These are phyloP conservation scores for Drosophila elegans DNA, from an alignment of 1,140 invertebrate species.

Conservation along the genomic window DNA sequence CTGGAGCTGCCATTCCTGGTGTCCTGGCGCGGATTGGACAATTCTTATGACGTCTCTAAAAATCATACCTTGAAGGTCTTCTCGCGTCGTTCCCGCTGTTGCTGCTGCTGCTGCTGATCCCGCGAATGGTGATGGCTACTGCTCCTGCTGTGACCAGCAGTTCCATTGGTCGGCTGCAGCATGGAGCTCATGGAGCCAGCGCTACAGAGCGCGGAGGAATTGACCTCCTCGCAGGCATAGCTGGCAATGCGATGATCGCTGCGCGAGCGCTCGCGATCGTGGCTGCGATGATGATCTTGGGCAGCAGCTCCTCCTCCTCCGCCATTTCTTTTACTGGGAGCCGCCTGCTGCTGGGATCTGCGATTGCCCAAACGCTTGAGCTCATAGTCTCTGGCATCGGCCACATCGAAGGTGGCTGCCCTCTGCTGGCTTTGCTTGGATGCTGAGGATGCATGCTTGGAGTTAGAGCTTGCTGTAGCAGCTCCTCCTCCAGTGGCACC, in stretches of 20 bases:
- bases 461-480: not conserved
- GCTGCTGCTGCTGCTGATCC: constrained; percentile 52
- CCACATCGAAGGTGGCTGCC: constrained; percentile 77
- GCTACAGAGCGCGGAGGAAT: constrained; percentile 39
- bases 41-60: constrained; percentile 85
- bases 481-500: not conserved
- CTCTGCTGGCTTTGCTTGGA: constrained; percentile 61
- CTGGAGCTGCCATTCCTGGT: constrained; percentile 40
- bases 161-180: constrained; percentile 46
- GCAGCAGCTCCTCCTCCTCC: constrained; percentile 15
- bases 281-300: constrained; percentile 68
- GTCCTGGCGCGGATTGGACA: constrained; percentile 75
- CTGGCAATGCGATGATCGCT: constrained; percentile 80
- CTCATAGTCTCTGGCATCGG: constrained; percentile 79
- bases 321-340: constrained; percentile 59
- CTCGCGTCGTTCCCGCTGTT: constrained; percentile 80
- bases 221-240: constrained; percentile 71
- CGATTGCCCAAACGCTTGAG: constrained; percentile 77
- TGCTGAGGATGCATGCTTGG: constrained; percentile 35
- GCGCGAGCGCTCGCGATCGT: constrained; percentile 75
- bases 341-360: constrained; percentile 74
- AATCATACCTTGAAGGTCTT: constrained; percentile 85
- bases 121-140: constrained; percentile 37
- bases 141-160: constrained; percentile 16
- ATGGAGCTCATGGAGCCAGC: constrained; percentile 71